Evolutionary conservation across 2,113 vertebrate species (phyloP).

Genomic region (Lamprotornis superbus): DNA sequence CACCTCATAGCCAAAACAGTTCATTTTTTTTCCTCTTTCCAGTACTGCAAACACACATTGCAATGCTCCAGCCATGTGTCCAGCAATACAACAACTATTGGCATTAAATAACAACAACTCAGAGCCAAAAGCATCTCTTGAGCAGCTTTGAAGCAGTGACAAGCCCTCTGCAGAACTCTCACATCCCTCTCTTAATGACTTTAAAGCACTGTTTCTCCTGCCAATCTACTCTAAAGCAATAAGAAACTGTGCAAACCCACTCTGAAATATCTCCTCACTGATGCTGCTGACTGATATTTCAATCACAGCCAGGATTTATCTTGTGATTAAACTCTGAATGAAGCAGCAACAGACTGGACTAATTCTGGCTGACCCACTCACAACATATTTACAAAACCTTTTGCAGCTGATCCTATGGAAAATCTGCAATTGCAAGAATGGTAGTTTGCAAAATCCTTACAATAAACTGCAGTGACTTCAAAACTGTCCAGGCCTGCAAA

Average conservation of each 20-base stretch:
- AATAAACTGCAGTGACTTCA: not conserved
- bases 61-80: not conserved
- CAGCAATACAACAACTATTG: fast-evolving
- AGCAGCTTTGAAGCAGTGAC: not conserved
- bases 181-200: not conserved
- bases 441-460: not conserved
- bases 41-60: not conserved
- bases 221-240: not conserved
- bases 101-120: not conserved
- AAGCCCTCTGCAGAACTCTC: too few species aligned
- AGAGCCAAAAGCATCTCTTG: not conserved
- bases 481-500: fast-evolving
- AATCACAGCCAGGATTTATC: not conserved
- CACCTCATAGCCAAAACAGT: not conserved
- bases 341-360: not conserved
- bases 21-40: not conserved
- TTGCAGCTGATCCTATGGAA: not conserved
- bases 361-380: not conserved
- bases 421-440: not conserved
- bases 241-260: not conserved
- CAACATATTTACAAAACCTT: fast-evolving
- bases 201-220: not conserved
- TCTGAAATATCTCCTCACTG: not conserved
- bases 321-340: not conserved
- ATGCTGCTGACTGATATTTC: not conserved